phyloP scores from a whole-genome alignment of 1,140 invertebrate genomes.

The Phortica variegata region DNA sequence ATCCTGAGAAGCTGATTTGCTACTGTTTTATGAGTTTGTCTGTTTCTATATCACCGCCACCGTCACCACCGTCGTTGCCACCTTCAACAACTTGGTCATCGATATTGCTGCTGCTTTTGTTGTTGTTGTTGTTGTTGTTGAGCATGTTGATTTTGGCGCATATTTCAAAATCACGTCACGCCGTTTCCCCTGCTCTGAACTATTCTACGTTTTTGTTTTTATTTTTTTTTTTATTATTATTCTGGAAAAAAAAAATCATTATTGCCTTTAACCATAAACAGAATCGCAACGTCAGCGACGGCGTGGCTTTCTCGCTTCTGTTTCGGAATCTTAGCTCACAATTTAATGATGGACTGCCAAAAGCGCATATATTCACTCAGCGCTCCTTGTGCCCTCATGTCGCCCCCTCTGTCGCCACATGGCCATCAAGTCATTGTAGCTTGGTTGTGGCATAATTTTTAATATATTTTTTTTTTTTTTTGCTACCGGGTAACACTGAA shows the following conservation, averaged over 20 bases:
- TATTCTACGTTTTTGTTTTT: too few relatives aligned
- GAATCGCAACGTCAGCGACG: slow-evolving; percentile 5
- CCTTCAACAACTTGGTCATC: slow-evolving; percentile 8
- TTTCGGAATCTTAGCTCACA: slow-evolving; percentile 52
- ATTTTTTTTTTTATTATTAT: slow-evolving; percentile 18
- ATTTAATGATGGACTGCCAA: slow-evolving; percentile 54
- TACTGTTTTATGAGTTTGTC: slow-evolving; percentile 16
- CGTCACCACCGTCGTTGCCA: too few relatives aligned
- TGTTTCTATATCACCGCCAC: slow-evolving; percentile 1
- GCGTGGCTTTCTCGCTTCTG: slow-evolving; percentile 25
- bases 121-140: slow-evolving; percentile 13
- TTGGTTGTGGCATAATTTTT: slow-evolving; percentile 55
- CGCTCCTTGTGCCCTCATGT: too few relatives aligned
- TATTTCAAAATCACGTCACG: slow-evolving; percentile 20
- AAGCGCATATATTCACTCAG: too few relatives aligned
- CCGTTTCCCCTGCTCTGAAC: too few relatives aligned
- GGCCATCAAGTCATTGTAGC: too few relatives aligned
- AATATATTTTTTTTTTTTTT: slow-evolving; percentile 55
- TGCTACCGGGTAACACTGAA: slow-evolving; percentile 40
- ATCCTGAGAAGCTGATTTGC: slow-evolving; percentile 14
- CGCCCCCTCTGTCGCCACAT: slow-evolving; percentile 13
- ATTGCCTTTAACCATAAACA: slow-evolving; percentile 14
- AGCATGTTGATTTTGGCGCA: slow-evolving; percentile 32
- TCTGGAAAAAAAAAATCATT: slow-evolving; percentile 19
- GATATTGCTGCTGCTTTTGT: slow-evolving; percentile 13